Evolutionary conservation across 2,797 vertebrate species (phyloP).

Genomic region (Melanogrammus aeglefinus): DNA sequence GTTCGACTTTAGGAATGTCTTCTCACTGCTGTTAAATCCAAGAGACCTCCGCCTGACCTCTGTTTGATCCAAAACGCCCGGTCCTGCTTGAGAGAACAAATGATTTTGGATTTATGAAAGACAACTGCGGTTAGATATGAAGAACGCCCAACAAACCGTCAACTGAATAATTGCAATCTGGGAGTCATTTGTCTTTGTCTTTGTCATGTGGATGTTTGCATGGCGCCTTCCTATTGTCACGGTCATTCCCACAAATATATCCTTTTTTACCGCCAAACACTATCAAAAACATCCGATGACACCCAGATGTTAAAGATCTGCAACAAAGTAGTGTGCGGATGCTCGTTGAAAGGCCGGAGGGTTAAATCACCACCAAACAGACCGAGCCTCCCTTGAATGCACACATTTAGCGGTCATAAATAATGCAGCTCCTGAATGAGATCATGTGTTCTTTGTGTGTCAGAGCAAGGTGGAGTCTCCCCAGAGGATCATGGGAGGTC

Average conservation of each 20-base stretch:
- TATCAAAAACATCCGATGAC: background rate
- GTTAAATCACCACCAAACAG: background rate
- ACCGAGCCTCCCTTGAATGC: slow-evolving; percentile 12
- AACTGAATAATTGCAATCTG: background rate
- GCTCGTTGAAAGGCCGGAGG: background rate
- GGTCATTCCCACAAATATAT: background rate
- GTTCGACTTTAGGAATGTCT: slow-evolving; percentile 22
- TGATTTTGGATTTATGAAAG: background rate
- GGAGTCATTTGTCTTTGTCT: background rate
- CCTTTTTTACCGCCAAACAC: background rate
- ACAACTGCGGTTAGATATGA: background rate
- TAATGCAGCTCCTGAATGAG: slow-evolving; percentile 27
- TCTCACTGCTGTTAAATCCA: slow-evolving; percentile 16
- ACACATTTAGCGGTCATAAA: slow-evolving; percentile 25
- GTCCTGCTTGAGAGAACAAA: background rate
- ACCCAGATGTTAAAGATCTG: background rate
- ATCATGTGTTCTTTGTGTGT: slow-evolving; percentile 17
- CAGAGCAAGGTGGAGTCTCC: slow-evolving; percentile 11
- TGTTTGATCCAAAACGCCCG: background rate
- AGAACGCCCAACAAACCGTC: background rate
- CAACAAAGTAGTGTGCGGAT: background rate
- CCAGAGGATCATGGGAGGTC: slow-evolving; percentile 3
- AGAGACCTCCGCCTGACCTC: background rate
- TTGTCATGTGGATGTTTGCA: background rate
- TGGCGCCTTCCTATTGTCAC: background rate